A percentile compares a stretch with the other conserved stretches of the same genome.
These are phyloP conservation scores for Carduelis carduelis DNA, from an alignment of 2,797 vertebrate genomes.

Conservation along the genomic window DNA sequence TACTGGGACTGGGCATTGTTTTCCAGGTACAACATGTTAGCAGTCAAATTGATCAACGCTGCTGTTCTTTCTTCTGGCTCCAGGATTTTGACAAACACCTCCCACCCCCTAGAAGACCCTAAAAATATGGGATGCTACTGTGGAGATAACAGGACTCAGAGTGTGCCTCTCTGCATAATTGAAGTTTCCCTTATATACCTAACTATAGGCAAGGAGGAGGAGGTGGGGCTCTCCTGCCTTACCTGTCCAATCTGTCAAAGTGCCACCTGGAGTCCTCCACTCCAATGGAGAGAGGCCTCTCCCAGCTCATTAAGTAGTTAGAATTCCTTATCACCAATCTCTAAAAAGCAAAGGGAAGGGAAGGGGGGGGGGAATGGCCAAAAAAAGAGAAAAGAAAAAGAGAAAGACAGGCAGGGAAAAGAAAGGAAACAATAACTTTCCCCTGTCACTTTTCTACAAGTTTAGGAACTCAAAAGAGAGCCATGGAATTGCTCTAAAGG, in stretches of 20 bases:
- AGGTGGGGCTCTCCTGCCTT: slow-evolving; percentile 85
- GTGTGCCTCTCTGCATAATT: slow-evolving; percentile 82
- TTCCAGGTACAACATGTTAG: slow-evolving; percentile 99
- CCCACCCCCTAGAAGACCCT: slow-evolving; percentile 83
- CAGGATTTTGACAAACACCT: slow-evolving; percentile 90
- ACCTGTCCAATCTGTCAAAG: slow-evolving; percentile 91
- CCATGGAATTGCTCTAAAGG: background rate
- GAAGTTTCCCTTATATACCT: slow-evolving; percentile 89
- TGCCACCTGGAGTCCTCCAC: slow-evolving; percentile 86
- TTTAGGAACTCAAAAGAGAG: slow-evolving; percentile 37
- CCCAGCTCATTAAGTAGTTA: slow-evolving; percentile 85
- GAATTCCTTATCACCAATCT: slow-evolving; percentile 84
- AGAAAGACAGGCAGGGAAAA: background rate
- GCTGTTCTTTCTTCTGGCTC: slow-evolving; percentile 97
- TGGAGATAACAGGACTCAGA: slow-evolving; percentile 80
- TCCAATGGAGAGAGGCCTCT: slow-evolving; percentile 83
- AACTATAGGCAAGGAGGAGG: slow-evolving; percentile 80
- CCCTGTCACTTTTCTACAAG: slow-evolving; percentile 49
- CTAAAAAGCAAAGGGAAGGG: slow-evolving; percentile 69
- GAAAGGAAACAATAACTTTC: slow-evolving; percentile 62
- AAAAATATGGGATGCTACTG: slow-evolving; percentile 70
- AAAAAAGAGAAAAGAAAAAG: background rate
- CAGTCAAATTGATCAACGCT: slow-evolving; percentile 96
- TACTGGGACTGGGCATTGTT: slow-evolving; percentile 93
- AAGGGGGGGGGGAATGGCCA: background rate